A percentile compares a stretch with the other conserved stretches of the same genome.
Conservation (phyloP, 2,888 invertebrate species). For the Napeogenes inachia region DNA sequence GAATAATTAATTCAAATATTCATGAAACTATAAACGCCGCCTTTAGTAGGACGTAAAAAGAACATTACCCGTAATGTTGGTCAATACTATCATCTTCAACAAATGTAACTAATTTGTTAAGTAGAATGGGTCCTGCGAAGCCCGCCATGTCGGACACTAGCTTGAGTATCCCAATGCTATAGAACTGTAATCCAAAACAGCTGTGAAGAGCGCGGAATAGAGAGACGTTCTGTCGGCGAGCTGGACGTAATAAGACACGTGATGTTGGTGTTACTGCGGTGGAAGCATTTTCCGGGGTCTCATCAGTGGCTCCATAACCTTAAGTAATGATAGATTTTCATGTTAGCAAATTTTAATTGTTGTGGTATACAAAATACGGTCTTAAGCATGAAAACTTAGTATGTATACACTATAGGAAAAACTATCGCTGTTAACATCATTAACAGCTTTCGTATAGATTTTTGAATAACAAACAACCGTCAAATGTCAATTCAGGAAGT, state of each 20-base stretch:
- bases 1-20: slow-evolving; percentile 29
- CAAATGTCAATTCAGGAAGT: too few species aligned
- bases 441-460: too few species aligned
- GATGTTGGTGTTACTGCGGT: slow-evolving; percentile 64
- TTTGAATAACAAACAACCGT: too few species aligned
- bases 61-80: slow-evolving; percentile 79
- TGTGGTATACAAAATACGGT: background rate
- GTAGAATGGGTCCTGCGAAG: slow-evolving; percentile 92
- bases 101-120: slow-evolving; percentile 88
- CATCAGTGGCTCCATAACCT: slow-evolving; percentile 64
- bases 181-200: slow-evolving; percentile 89
- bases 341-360: background rate
- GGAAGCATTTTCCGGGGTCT: slow-evolving; percentile 50
- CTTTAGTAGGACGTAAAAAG: background rate
- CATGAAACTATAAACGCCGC: background rate
- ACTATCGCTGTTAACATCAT: too few species aligned
- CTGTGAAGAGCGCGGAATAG: slow-evolving; percentile 83
- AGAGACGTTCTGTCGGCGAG: slow-evolving; percentile 69
- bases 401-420: too few species aligned
- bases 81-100: slow-evolving; percentile 85
- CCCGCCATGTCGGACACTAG: slow-evolving; percentile 88
- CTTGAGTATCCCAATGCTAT: slow-evolving; percentile 89
- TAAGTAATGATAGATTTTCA: slow-evolving; percentile 18
- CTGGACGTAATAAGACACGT: slow-evolving; percentile 52
- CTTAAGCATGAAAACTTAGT: background rate